Evolutionary conservation across 2,888 invertebrate genomes (phyloP), one percentile per base, ranked within the genome.

Genomic region (Psylliodes chrysocephalus): DNA sequence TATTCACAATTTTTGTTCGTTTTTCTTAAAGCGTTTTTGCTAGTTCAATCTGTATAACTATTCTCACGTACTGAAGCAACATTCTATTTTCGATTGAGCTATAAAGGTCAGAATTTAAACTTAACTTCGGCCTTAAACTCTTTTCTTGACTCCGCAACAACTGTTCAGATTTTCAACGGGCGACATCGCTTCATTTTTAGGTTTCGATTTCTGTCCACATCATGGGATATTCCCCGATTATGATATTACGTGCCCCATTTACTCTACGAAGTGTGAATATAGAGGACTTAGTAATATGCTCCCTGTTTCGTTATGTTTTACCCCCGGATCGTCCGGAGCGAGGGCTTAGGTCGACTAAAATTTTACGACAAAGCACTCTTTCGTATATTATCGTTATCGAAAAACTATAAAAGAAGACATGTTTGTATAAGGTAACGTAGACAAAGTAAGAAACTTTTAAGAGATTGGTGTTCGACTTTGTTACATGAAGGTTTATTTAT

Each of bases 201-300:
- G 33, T 51, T 51, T 59, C 49, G 40, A 59, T 52, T 55, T 42
- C 52, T 54, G 64, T 56, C 56, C 47, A 47, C 56, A 60, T 52
- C 56, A 47, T 47, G 55, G 46, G 46, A 56, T 53, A 55, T 46
- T 55, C 46, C 19, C 22, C 17, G 59, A 66, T 66, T 68, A 68
- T 68, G 68, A 63, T 53, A 63, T 68, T 60, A 68, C 68, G 68
- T 66, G 56, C 68, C 57, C 60, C 63, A 63, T 66, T 66, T 64
- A 64, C 60, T 62, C 44, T 42, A 64, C 64, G 64, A 59, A 51
- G 61, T 67, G 63, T 62, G 67, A 67, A 67, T 67, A 64, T 60
- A 64, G 55, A 67, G 35, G 44, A 55, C 55, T 46, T 18, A 46
- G 33, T 51, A 51, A 51, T 51, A 51, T 51, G 15, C 51, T 30